phyloP scores from a whole-genome alignment of 1,140 invertebrate genomes.

The Meloidogyne chitwoodi region DNA sequence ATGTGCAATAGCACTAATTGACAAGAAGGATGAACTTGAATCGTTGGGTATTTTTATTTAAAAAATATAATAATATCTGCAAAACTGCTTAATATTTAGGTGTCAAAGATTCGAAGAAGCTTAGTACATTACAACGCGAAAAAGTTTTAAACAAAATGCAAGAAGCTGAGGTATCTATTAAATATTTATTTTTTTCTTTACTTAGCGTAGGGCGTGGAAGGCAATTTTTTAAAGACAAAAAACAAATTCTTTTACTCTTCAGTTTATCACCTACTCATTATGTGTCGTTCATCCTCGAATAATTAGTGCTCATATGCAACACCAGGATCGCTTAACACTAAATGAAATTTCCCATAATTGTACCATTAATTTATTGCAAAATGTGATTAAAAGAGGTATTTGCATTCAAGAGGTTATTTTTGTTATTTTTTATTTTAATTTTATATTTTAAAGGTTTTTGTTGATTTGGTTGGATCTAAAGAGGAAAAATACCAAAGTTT shows the following conservation, averaged over 20 bases:
- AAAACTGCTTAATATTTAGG: constrained; percentile 68
- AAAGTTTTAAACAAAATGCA: constrained; percentile 78
- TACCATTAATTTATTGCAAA: constrained; percentile 79
- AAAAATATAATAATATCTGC: background rate
- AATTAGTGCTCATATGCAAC: constrained; percentile 51
- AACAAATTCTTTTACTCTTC: background rate
- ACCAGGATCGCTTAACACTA: constrained; percentile 71
- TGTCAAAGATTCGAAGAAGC: constrained; percentile 87
- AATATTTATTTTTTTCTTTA: background rate
- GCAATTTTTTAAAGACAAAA: no score
- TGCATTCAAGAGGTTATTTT: constrained; percentile 74
- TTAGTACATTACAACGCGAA: constrained; percentile 86
- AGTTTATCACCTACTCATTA: constrained; percentile 33
- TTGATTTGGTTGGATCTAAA: constrained; percentile 70
- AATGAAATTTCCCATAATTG: constrained; percentile 95
- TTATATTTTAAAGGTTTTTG: constrained; percentile 67
- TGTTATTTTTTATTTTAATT: background rate
- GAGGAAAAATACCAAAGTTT: constrained; percentile 67
- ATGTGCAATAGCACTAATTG: constrained; percentile 45
- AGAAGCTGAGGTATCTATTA: constrained; percentile 68
- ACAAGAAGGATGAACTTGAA: constrained; percentile 69
- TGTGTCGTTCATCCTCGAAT: constrained; percentile 42
- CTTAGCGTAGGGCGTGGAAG: no score
- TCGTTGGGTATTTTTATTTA: constrained; percentile 61
- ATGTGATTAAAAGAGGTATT: constrained; percentile 73